Base-by-base conservation (phyloP, 64 coral and sea anemone genomes). In the Stichodactyla mertensii region DNA sequence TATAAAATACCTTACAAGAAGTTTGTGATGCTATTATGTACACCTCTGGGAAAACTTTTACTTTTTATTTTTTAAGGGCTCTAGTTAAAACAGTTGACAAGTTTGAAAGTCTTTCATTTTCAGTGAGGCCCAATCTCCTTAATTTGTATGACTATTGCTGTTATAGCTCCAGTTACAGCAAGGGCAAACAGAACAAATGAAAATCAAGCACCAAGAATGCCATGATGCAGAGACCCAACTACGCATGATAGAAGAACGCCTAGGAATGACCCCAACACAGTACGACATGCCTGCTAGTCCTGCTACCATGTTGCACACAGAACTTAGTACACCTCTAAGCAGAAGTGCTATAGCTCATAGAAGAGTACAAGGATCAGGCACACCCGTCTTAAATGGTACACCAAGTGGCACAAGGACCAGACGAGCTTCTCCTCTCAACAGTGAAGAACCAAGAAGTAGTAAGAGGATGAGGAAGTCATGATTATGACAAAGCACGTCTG, bases 201-300 rank as follows among this genome's bases (percentile, higher is more conserved):
- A 94, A 82, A 69, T 89, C 2, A 98, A 98, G 78, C 95, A 98
- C 51, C 83, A 86, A 26, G 95, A 98, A 70, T 98, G 95, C 71
- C 88, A 92, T 14, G 95, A 98, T 79, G 95, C 95, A 27, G 95
- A 98, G 66, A 89, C 84, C 14, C 95, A 98, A 62, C 85, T 98
- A 61, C 95, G 95, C 55, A 87, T 92, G 87, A 98, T 98, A 12
- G 95, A 98, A 56, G 92, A 98, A 83, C 90, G 83, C 60, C 88
- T 98, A 27, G 95, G 95, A 22, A 98, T 98, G 95, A 98, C 95
- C 15, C 95, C 95, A 10, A 94, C 95, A 59, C 89, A 94, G 71
- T 98, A 98, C 71, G 93, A 98, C 82, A 98, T 98, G 95, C 95
- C 95, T 2, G 92, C 95, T 19, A 94, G 92, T 84, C 95, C 95